Conservation (phyloP, 2,797 vertebrate species). For the Etheostoma perlongum region DNA sequence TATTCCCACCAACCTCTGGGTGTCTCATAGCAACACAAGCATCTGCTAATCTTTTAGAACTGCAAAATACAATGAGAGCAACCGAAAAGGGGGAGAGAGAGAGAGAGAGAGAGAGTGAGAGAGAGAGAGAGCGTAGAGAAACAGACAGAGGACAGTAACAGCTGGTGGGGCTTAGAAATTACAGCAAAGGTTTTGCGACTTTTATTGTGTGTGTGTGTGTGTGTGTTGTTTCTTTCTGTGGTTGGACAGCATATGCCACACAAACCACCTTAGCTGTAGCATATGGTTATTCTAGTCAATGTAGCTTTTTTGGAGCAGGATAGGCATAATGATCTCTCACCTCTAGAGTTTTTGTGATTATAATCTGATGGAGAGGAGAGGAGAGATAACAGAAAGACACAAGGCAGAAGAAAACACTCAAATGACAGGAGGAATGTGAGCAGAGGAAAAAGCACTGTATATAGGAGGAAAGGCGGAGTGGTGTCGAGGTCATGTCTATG, state of each 20-base stretch:
- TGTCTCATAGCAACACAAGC: conserved; percentile 47
- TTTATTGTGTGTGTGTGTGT: conserved; percentile 28
- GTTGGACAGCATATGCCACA: conserved; percentile 53
- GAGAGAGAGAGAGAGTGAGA: not conserved
- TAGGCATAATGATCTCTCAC: conserved; percentile 27
- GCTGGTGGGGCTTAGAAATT: conserved; percentile 71
- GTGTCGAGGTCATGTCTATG: conserved; percentile 35
- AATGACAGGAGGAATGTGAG: conserved; percentile 16
- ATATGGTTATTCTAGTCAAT: conserved; percentile 73
- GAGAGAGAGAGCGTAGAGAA: too few species aligned
- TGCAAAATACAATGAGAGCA: conserved; percentile 33
- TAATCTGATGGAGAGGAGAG: conserved; percentile 33
- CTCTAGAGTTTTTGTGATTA: conserved; percentile 26
- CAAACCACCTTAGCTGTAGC: conserved; percentile 72
- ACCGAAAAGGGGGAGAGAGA: conserved; percentile 9
- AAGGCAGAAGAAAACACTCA: conserved; percentile 13
- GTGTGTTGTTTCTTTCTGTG: conserved; percentile 23
- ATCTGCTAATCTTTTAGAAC: conserved; percentile 51
- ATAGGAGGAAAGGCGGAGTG: conserved; percentile 22
- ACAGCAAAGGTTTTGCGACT: conserved; percentile 40
- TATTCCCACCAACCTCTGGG: conserved; percentile 44
- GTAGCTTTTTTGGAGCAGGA: conserved; percentile 58
- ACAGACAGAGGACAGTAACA: conserved; percentile 54
- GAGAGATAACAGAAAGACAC: conserved; percentile 29
- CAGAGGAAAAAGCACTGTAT: conserved; percentile 18